A percentile compares a stretch with the other conserved stretches of the same genome.
phyloP scores from a whole-genome alignment of 2,888 invertebrate species.

The Sthenelais limicola region DNA sequence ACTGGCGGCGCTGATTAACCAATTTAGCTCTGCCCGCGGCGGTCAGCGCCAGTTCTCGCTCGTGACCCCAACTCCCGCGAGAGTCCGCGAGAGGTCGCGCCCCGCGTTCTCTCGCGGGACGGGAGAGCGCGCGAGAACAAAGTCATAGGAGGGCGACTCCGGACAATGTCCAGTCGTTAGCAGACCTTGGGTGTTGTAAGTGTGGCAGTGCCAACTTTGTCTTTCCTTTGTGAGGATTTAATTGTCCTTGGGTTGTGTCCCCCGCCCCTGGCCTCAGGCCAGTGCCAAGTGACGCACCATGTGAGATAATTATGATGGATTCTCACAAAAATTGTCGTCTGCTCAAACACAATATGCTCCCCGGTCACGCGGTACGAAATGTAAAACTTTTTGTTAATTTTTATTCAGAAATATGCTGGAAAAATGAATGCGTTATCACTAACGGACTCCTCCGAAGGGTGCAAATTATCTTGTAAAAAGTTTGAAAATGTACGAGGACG shows the following conservation, averaged over 20 bases:
- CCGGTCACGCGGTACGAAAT: conserved; percentile 19
- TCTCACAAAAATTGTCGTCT: conserved; percentile 20
- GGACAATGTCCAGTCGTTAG: conserved; percentile 35
- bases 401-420: too few relatives aligned
- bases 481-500: too few relatives aligned
- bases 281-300: conserved; percentile 15
- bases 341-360: conserved; percentile 24
- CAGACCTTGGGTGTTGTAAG: conserved; percentile 13
- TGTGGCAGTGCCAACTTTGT: conserved; percentile 30
- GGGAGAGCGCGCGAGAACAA: conserved; percentile 10
- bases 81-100: conserved; percentile 16
- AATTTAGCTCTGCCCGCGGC: conserved; percentile 20
- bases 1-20: conserved; percentile 37
- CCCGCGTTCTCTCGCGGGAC: conserved; percentile 13
- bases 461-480: too few relatives aligned
- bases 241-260: conserved; percentile 14
- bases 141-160: conserved; percentile 6
- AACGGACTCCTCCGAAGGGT: too few relatives aligned
- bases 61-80: conserved; percentile 3
- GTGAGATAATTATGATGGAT: conserved; percentile 39
- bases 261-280: conserved; percentile 17
- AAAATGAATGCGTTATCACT: too few relatives aligned
- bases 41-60: conserved; percentile 36
- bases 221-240: conserved; percentile 33
- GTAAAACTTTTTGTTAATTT: conserved; percentile 23